Conservation (phyloP, 2,113 vertebrate species). For the Lethenteron reissneri region DNA sequence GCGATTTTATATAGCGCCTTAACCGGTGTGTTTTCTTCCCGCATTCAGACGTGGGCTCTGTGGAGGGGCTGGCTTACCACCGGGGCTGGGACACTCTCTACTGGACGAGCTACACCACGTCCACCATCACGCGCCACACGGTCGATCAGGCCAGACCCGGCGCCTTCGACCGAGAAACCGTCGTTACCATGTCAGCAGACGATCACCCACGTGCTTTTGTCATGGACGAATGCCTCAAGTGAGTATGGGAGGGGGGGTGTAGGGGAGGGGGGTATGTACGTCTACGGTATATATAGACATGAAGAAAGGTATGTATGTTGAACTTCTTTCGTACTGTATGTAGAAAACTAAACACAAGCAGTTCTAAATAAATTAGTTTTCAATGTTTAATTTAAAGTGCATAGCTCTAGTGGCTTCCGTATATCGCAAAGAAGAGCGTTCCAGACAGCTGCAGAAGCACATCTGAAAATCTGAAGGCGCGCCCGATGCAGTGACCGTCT, state of each 20-base stretch:
- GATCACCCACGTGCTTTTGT: conserved; percentile 86
- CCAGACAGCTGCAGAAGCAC: no score
- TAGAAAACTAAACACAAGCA: no score
- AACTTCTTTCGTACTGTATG: no score
- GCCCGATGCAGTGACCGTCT: no score
- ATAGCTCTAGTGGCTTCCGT: no score
- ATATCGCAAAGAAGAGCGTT: no score
- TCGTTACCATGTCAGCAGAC: conserved; percentile 88
- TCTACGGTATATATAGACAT: no score
- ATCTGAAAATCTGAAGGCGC: no score
- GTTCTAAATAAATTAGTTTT: no score
- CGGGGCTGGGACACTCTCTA: conserved; percentile 78
- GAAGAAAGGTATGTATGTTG: no score
- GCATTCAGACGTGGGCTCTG: conserved; percentile 60
- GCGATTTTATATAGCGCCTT: neutral
- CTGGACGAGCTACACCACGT: conserved; percentile 93
- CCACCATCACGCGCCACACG: conserved; percentile 77
- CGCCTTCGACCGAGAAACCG: conserved; percentile 65
- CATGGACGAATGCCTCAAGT: conserved; percentile 87
- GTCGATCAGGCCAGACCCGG: conserved; percentile 60
- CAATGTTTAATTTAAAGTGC: no score
- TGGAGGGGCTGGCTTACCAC: conserved; percentile 89
- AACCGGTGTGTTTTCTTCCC: neutral
- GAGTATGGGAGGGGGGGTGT: conserved; percentile 16
- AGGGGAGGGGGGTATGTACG: no score